These are phyloP conservation scores for Teleogryllus oceanicus DNA, from an alignment of 2,888 invertebrate genomes.

Conservation along the genomic window DNA sequence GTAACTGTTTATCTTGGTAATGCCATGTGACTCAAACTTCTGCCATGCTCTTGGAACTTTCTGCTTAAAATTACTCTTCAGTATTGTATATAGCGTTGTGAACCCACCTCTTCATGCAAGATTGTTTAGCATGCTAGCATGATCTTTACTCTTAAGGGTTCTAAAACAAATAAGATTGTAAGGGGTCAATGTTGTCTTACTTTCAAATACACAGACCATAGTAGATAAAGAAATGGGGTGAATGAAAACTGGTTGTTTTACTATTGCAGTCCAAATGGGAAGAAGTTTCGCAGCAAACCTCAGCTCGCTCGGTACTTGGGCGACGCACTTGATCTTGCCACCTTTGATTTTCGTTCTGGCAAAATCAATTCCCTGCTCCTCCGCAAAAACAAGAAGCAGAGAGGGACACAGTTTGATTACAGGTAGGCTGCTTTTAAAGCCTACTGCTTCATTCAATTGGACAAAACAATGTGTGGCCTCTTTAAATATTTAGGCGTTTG, in stretches of 20 bases:
- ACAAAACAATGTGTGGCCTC: slow-evolving; percentile 6
- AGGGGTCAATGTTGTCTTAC: not conserved
- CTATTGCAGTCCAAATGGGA: slow-evolving; percentile 69
- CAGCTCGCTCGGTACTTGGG: slow-evolving; percentile 75
- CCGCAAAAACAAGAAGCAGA: slow-evolving; percentile 68
- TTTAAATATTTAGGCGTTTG: not conserved
- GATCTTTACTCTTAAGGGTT: not conserved
- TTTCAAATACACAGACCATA: slow-evolving; percentile 5
- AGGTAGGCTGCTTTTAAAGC: slow-evolving; percentile 50
- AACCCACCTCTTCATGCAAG: too few relatives aligned
- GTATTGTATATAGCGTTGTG: too few relatives aligned
- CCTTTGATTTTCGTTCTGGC: slow-evolving; percentile 79
- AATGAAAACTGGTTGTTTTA: slow-evolving; percentile 34
- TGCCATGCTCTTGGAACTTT: slow-evolving; percentile 24
- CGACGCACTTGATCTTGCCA: slow-evolving; percentile 71
- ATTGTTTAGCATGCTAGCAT: not conserved
- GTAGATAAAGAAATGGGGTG: slow-evolving; percentile 23
- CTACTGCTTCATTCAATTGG: slow-evolving; percentile 23
- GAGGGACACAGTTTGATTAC: slow-evolving; percentile 65
- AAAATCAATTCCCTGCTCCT: slow-evolving; percentile 68
- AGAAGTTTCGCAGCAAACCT: slow-evolving; percentile 77
- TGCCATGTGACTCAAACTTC: not conserved
- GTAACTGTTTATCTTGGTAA: not conserved
- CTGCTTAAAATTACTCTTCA: not conserved
- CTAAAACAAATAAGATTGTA: not conserved